Percentiles rank a stretch among this genome's conserved stretches.
phyloP scores from a whole-genome alignment of 2,113 vertebrate genomes.

The Channa argus region DNA sequence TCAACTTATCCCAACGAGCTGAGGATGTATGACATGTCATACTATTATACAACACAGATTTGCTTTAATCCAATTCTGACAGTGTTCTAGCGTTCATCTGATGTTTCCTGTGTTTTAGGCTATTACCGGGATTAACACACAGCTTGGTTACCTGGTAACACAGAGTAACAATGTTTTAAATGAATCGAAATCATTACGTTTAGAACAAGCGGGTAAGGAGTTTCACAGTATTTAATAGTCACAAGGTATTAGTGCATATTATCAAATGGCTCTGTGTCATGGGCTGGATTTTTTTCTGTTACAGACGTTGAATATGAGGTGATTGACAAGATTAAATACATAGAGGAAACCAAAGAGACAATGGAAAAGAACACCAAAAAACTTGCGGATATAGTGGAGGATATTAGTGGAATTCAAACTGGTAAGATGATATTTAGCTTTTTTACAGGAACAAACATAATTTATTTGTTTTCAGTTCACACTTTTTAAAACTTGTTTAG shows the following conservation, averaged over 20 bases:
- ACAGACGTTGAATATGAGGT: conserved; percentile 82
- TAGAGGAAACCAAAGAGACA: conserved; percentile 85
- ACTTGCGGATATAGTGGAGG: conserved; percentile 78
- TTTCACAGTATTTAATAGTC: neutral
- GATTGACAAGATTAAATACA: conserved; percentile 82
- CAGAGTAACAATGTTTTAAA: conserved; percentile 86
- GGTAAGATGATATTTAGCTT: conserved; percentile 76
- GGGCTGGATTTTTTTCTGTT: conserved; percentile 39
- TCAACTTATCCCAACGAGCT: conserved; percentile 87
- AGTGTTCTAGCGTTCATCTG: neutral
- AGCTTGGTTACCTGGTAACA: conserved; percentile 86
- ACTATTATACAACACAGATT: neutral
- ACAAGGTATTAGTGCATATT: neutral
- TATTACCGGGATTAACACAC: conserved; percentile 85
- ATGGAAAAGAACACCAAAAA: conserved; percentile 79
- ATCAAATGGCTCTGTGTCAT: neutral
- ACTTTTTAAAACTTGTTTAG: no score
- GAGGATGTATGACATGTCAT: conserved; percentile 85
- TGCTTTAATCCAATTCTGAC: neutral
- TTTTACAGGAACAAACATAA: neutral
- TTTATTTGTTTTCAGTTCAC: neutral
- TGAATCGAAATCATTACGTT: conserved; percentile 83
- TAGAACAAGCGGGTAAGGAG: conserved; percentile 78
- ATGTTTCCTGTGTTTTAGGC: conserved; percentile 80
- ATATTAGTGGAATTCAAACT: conserved; percentile 83